Base-by-base conservation (phyloP, 2,888 invertebrate genomes). In the Stegophylla sp. region DNA sequence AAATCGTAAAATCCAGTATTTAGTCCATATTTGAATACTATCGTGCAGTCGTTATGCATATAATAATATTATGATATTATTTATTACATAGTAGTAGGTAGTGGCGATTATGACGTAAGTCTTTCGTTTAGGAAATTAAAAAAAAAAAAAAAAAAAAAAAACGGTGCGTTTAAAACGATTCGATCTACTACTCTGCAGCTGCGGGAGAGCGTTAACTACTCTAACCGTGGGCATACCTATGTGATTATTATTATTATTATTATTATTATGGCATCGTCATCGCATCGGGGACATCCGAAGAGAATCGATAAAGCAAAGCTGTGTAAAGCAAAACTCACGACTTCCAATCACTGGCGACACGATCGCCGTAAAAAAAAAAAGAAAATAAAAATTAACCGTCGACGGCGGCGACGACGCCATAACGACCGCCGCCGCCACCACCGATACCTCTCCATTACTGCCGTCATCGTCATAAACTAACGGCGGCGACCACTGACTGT, bases 291-390 rank as follows among this genome's bases (percentile, higher is more conserved):
- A n/a, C 20, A 15, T n/a, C 3, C 23, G 61, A 28, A 51, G 69
- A 56, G 20, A 72, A 72, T 72, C 71, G 23, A 72, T 72, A 72
- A 56, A 26, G 13, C 15, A 53, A 23, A 41, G 56, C 56, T 41
- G 41, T 1, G 41, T 1, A 43, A n/a, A 72, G 17, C 41, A 56
- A 56, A 56, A 72, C 41, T n/a, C n/a, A 72, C 56, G 41, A 72
- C 41, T 12, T 34, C 28, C 26, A 48, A 69, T 51, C 48, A 48
- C 12, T 12, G 48, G n/a, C 13, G 28, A n/a, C 13, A 48, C 13
- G n/a, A n/a, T 17, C 34, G 23, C 51, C 34, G 51, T 3, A 34
- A 34, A 34, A 34, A 34, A 34, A 34, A 34, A 34, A 34, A 5
- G 34, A 34, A 34, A 34, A 34, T 5, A 34, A 34, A 34, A 34